Conservation (phyloP, 2,888 invertebrate genomes). For the Reticulitermes lucifugus region DNA sequence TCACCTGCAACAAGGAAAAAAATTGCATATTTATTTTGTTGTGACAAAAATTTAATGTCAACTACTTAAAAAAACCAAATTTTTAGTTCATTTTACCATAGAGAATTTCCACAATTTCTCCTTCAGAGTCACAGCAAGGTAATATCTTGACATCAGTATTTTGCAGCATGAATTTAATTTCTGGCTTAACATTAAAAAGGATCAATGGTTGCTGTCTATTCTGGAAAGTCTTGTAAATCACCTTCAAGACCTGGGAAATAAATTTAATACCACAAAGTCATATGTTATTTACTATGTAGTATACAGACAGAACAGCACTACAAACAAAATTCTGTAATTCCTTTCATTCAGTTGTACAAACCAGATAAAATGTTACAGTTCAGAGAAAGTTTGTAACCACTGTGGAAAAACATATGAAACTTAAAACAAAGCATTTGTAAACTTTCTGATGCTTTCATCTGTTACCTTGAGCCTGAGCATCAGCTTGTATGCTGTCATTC, state of each 20-base stretch:
- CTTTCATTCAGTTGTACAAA: too few relatives aligned
- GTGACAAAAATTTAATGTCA: too few relatives aligned
- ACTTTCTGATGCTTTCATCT: too few relatives aligned
- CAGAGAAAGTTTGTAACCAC: too few relatives aligned
- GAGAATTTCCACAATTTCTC: conserved; percentile 50
- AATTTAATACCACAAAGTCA: neutral
- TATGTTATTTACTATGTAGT: neutral
- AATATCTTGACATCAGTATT: conserved; percentile 36
- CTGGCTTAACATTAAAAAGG: conserved; percentile 62
- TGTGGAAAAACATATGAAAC: too few relatives aligned
- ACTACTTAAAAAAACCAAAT: neutral
- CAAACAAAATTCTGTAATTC: too few relatives aligned
- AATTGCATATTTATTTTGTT: neutral
- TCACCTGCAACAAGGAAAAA: conserved; percentile 39
- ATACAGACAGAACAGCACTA: neutral
- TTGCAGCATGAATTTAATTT: conserved; percentile 39
- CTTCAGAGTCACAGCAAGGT: conserved; percentile 47
- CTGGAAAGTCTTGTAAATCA: conserved; percentile 3
- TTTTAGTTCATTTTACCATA: conserved; percentile 46
- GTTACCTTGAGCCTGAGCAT: too few relatives aligned
- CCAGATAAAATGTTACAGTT: too few relatives aligned
- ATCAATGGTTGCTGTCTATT: conserved; percentile 66
- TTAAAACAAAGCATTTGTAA: too few relatives aligned
- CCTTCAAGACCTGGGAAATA: conserved; percentile 15
- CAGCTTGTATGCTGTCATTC: too few relatives aligned